Base-by-base conservation (phyloP, 2,888 invertebrate species). In the Brachyptera risi region DNA sequence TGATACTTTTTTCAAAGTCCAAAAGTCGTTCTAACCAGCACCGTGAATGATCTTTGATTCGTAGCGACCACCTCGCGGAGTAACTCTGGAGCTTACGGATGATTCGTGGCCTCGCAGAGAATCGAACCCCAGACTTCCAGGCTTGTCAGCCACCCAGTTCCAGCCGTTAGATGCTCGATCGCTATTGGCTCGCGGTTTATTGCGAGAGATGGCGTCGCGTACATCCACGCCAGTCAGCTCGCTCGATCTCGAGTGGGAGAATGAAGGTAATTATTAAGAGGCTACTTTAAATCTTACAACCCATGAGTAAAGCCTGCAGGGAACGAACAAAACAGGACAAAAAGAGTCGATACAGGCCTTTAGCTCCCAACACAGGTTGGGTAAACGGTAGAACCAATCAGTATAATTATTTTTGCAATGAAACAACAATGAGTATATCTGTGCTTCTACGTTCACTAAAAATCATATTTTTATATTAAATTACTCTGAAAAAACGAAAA, bases 191-290 rank as follows among this genome's bases (percentile, higher is more conserved):
- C 56, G 57, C 21, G 44, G 58, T 17, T 31, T 60, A 21, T 23
- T 63, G 31, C 47, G 44, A 27, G 23, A 23, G 24, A 9, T 44
- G 15, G 11, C 56, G 3, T 44, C 42, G 1, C 17, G 54, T 27
- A 71, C 78, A 42, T 81, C 81, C 38, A 85, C 85, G 26, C 81
- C 85, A 27, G 82, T 80, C n/a, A 85, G 84, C 68, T 86, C 86
- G 3, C 72, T 86, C 60, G 86, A 86, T 69, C 75, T 86, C 60
- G 86, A 86, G 73, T 86, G 86, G 86, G 86, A 86, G 73, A 84
- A 85, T 69, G 86, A 86, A 75, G 77, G 78, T 67, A 79, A 74
- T 62, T 54, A 42, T 7, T 7, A 24, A 9, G 13, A 5, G 11
- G n/a, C 37, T 31, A 56, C 15, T 13, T 3, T 13, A 3, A n/a